Evolutionary conservation across 2,113 vertebrate species (phyloP).

Genomic region (Piaya cayana): DNA sequence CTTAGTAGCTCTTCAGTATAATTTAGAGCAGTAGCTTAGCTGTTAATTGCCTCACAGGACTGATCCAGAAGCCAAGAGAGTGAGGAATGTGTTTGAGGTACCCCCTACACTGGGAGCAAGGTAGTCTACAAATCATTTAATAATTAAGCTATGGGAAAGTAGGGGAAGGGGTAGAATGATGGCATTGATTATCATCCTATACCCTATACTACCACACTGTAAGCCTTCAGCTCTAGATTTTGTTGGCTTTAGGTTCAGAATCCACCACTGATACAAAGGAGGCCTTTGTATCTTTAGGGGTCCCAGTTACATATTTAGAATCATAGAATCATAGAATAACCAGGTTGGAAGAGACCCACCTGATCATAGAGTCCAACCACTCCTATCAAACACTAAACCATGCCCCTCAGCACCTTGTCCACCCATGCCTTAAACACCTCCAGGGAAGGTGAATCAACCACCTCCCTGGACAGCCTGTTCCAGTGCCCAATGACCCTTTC

Average conservation of each 20-base stretch:
- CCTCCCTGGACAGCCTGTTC: no score
- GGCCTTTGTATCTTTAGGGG: not conserved
- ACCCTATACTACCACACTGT: not conserved
- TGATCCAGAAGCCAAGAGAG: not conserved
- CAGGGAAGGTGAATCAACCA: no score
- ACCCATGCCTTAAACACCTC: no score
- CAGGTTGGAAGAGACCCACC: no score
- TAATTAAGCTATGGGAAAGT: not conserved
- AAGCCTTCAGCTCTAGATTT: not conserved
- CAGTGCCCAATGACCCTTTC: no score
- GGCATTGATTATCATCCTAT: not conserved
- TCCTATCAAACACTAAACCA: no score
- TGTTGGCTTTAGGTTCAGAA: not conserved
- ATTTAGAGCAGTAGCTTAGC: not conserved
- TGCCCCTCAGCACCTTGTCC: no score
- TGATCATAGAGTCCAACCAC: no score
- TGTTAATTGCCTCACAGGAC: not conserved
- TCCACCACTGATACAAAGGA: not conserved
- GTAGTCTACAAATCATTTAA: not conserved
- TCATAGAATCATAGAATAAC: no score
- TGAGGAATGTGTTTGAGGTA: not conserved
- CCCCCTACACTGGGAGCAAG: not conserved
- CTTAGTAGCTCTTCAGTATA: not conserved
- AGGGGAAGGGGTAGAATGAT: accelerated
- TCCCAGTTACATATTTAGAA: not conserved